Evolutionary conservation across 2,113 vertebrate genomes (phyloP), one percentile per base, ranked within the genome.

Genomic region (Haliaeetus leucogaster): DNA sequence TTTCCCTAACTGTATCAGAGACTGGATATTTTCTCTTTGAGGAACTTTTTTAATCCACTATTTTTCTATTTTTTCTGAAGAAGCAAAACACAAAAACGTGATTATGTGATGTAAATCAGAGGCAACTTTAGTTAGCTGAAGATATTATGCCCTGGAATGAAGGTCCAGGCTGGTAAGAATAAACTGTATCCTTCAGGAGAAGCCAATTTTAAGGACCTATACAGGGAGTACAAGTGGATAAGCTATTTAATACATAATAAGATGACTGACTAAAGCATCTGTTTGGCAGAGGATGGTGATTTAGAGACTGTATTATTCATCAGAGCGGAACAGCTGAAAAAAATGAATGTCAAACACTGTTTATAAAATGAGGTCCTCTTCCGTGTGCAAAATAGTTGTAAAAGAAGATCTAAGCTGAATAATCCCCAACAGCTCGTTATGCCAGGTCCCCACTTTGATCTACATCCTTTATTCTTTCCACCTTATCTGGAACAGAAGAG

Each of bases 201-300:
- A 55, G 29, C 32, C 34, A 27, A 2, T 59, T 93, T 61, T 59
- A 82, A 72, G 23, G 43, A 84, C 14, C 30, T 74, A 15, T 21
- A 36, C 11, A 21, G 6, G 15, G n/a, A n/a, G 38, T 15, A 25
- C 5, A 63, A 79, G 66, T 36, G 52, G 74, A 52, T 63, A 72
- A 80, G 40, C 55, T 74, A 63, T 84, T 95, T 82, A 94, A 96
- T 96, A 61, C 61, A n/a, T 78, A 95, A 91, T 86, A 59, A 91
- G 83, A 53, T 94, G 80, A 91, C 43, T 76, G 91, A 82, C 95
- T 95, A 89, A 96, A 96, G 91, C 77, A 71, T 82, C 83, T 91
- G 38, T 52, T 91, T 89, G 94, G 68, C 89, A 82, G 38, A 47
- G 52, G 40, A 23, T 20, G 43, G 42, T 79, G 63, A 40, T 71